Base-by-base conservation (phyloP, 30 jellyfish, hydroid and myxozoan genomes). In the Turritopsis dohrnii region DNA sequence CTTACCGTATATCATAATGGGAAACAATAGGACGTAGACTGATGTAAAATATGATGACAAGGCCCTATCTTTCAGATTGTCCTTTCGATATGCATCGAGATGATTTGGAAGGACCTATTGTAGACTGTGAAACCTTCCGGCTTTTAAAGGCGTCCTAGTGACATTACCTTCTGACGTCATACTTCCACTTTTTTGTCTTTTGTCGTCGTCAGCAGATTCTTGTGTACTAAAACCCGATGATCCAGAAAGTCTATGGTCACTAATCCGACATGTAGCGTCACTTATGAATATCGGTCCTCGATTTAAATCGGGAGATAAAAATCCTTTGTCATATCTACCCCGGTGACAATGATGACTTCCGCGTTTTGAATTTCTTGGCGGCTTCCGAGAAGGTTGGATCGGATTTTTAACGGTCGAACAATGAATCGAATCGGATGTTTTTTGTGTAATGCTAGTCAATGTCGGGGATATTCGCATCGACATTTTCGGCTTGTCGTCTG, bases 251-350 rank as follows among this genome's bases (percentile, higher is more conserved):
- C 19, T 9, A 27, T 1, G 77, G 30, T 69, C 77, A 27, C 77
- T 27, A n/a, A 69, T 69, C 19, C 77, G 28, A 19, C 77, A 27
- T 0, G 77, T 69, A n/a, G 28, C 83, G 41, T 74, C 83, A 4
- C 83, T 74, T n/a, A 74, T 52, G 21, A 74, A 74, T 1, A 74
- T 74, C 24, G 83, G 83, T n/a, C 83, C 83, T 1, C 83, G 53
- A 29, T 74, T 74, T 0, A 74, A 21, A 21, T 74, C 83, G 16
- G 83, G 83, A 19, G 83, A 74, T 74, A 74, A 24, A 52, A 74
- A 74, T 8, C 83, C 83, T 74, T 74, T 26, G 65, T 74, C 83
- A n/a, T 74, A 74, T 13, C 83, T 29, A 19, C 54, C 27, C 24
- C 65, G 54, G 8, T 69, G 77, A 69, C 30, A 27, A n/a, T 74